Evolutionary conservation across 2,797 vertebrate species (phyloP).

Genomic region (Peromyscus eremicus): DNA sequence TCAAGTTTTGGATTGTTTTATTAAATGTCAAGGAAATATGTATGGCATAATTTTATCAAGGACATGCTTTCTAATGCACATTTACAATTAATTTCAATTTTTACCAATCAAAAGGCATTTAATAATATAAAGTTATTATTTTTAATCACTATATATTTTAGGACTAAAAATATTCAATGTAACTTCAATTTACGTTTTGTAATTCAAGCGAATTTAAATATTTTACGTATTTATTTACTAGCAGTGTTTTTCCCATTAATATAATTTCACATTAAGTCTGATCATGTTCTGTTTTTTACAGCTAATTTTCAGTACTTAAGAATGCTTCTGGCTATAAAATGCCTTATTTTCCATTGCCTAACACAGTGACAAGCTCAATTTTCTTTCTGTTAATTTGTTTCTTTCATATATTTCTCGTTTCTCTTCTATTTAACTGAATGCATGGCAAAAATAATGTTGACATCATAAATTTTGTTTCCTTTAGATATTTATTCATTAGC

Average conservation of each 20-base stretch:
- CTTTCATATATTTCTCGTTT: background rate
- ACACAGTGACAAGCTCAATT: background rate
- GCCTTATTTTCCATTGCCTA: slow-evolving; percentile 12
- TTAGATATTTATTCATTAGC: background rate
- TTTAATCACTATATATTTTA: background rate
- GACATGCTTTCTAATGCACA: background rate
- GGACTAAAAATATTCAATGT: background rate
- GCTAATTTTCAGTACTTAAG: background rate
- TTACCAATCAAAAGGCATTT: background rate
- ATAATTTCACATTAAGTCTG: background rate
- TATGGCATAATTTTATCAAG: background rate
- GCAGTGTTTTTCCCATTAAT: background rate
- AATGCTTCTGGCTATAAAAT: background rate
- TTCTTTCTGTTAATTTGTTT: background rate
- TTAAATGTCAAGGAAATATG: background rate
- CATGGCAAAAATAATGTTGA: background rate
- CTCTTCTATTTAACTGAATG: slow-evolving; percentile 26
- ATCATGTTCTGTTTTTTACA: background rate
- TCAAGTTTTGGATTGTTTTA: slow-evolving; percentile 17
- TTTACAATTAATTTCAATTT: background rate
- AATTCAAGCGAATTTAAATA: background rate
- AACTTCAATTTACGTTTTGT: background rate
- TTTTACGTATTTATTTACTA: background rate
- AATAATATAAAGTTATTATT: background rate
- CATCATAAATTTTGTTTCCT: slow-evolving; percentile 41